A percentile compares a stretch with the other conserved stretches of the same genome.
Conservation (phyloP, 2,113 vertebrate genomes). For the Eulemur rufifrons region DNA sequence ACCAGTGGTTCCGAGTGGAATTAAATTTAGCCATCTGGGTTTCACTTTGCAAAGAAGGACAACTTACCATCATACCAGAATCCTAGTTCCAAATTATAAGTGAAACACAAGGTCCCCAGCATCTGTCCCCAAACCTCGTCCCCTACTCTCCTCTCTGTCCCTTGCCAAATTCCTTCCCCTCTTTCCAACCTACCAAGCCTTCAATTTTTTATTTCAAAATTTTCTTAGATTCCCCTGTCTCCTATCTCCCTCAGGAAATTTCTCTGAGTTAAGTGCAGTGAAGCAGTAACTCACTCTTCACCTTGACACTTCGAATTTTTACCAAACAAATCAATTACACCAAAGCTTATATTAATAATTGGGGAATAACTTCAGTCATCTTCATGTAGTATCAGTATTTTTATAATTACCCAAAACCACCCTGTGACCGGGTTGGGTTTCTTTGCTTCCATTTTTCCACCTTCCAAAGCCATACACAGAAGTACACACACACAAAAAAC, state of each 20-base stretch:
- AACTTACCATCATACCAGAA: slow-evolving; percentile 10
- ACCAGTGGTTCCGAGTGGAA: slow-evolving; percentile 43
- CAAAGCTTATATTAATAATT: neutral
- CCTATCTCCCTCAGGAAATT: neutral
- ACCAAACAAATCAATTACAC: neutral
- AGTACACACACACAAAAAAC: neutral
- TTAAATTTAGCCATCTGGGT: slow-evolving; percentile 70
- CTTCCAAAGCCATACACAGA: neutral
- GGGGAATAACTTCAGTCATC: neutral
- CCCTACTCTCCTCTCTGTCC: neutral
- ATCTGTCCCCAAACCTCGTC: neutral
- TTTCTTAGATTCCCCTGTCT: neutral
- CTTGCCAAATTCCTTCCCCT: neutral
- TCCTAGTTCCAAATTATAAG: neutral
- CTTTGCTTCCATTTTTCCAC: neutral
- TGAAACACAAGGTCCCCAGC: neutral
- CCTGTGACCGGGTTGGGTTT: neutral
- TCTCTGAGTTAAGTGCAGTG: neutral
- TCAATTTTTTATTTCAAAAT: neutral
- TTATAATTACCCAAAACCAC: neutral
- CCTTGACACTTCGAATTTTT: slow-evolving; percentile 13
- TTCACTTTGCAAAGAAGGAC: slow-evolving; percentile 39
- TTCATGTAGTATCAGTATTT: neutral
- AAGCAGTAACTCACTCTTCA: neutral
- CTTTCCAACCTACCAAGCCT: neutral